Conservation (phyloP, 1,140 invertebrate species). For the Diplogasteroides magnus region DNA sequence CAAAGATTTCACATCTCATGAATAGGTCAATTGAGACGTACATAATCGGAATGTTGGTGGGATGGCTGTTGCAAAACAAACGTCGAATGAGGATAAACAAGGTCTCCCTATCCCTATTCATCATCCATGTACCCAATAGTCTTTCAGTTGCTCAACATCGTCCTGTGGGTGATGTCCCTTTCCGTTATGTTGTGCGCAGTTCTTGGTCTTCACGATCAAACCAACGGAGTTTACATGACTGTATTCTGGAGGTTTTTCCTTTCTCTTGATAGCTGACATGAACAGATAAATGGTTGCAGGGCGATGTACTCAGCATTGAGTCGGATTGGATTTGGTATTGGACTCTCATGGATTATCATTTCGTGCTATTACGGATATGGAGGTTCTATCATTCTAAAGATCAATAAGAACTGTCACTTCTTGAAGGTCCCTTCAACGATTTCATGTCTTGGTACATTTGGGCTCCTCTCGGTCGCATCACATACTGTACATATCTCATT, state of each 20-base stretch:
- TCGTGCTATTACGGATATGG: conserved; percentile 78
- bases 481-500: background rate
- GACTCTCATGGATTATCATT: conserved; percentile 75
- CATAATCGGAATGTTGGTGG: conserved; percentile 9
- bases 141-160: conserved; percentile 4
- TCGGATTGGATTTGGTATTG: conserved; percentile 75
- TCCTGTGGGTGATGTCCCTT: background rate
- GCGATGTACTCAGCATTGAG: conserved; percentile 75
- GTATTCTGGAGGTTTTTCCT: background rate
- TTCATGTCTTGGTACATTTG: conserved; percentile 56
- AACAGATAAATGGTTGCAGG: conserved; percentile 39
- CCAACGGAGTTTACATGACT: background rate
- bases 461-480: background rate
- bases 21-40: background rate
- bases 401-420: background rate
- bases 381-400: too few relatives aligned
- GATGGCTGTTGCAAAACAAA: conserved; percentile 1
- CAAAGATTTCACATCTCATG: background rate
- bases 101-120: background rate
- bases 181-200: conserved; percentile 7
- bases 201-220: conserved; percentile 19
- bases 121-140: background rate
- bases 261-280: background rate
- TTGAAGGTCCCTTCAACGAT: conserved; percentile 61
- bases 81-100: background rate